Evolutionary conservation across 1,140 invertebrate genomes (phyloP).

Genomic region (Melitaea cinxia): DNA sequence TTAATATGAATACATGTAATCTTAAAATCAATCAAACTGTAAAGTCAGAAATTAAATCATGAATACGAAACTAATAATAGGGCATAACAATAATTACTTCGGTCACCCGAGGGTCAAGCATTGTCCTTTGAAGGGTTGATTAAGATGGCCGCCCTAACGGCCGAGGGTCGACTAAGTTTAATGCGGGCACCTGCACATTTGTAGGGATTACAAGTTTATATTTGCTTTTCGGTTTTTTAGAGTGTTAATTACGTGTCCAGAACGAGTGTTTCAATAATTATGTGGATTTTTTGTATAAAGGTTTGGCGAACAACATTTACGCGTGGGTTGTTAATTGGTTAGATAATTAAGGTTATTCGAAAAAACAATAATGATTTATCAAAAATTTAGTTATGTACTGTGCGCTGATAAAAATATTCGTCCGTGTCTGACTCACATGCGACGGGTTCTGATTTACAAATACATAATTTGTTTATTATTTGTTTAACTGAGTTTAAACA

Average conservation of each 20-base stretch:
- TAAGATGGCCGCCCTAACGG: conserved; percentile 37
- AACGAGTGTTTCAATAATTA: conserved; percentile 21
- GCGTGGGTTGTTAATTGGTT: no score
- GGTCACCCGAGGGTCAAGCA: conserved; percentile 39
- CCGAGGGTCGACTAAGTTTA: conserved; percentile 38
- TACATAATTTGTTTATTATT: no score
- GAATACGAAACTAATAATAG: conserved; percentile 39
- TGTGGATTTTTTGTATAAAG: not conserved
- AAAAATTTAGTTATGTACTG: no score
- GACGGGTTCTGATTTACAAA: no score
- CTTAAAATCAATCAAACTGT: not conserved
- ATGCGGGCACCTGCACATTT: conserved; percentile 39
- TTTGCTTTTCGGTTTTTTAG: conserved; percentile 13
- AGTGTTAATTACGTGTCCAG: conserved; percentile 21
- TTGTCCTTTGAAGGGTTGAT: conserved; percentile 46
- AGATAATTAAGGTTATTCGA: no score
- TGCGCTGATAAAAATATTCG: no score
- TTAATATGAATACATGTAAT: not conserved
- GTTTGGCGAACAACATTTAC: no score
- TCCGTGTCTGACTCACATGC: no score
- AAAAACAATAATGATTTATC: no score
- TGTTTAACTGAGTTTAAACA: no score
- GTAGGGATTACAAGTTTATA: conserved; percentile 26
- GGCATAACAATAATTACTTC: conserved; percentile 45
- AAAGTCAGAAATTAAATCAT: conserved; percentile 16